Evolutionary conservation across 2,797 vertebrate genomes (phyloP), one percentile per base, ranked within the genome.

Genomic region (Rhinoraja longicauda): DNA sequence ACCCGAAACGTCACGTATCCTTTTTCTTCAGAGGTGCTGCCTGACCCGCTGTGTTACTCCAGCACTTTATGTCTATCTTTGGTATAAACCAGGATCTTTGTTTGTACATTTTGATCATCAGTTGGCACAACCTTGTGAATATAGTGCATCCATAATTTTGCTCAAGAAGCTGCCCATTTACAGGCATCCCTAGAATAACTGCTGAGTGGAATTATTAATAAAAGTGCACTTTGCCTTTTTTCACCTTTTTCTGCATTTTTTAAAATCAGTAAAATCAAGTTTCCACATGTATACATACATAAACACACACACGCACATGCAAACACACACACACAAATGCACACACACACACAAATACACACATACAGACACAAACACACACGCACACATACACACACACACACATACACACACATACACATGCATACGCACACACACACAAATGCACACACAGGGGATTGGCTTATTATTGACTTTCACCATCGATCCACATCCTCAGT

Each of bases 141-240:
- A 78, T 86, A 93, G 70, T 6, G 77, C 86, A 76, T 95, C 95
- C 93, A 92, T 95, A 96, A 95, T 94, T 94, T 95, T 94, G 93
- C 93, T 39, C 73, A 94, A 95, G 94, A 93, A 88, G 73, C 84
- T 93, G 93, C 94, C 93, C 93, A 64, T 81, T 93, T 93, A 94
- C 59, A 94, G 95, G 94, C 95, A 94, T 94, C 93, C 94, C 95
- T 94, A 94, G 94, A 76, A 93, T 93, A 93, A 97, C 97, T 96
- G 96, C 97, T 97, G 95, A 95, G 94, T 94, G 96, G 96, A 94
- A 94, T 97, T 96, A 97, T 97, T 95, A 97, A 98, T 97, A 96
- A 97, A 97, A 97, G 96, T 96, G 95, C 95, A 95, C 95, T 95
- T 95, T 96, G 96, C 97, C 97, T 97, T 96, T 95, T 95, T 96